Base-by-base conservation (phyloP, 2,888 invertebrate genomes). In the Conus canariensis region DNA sequence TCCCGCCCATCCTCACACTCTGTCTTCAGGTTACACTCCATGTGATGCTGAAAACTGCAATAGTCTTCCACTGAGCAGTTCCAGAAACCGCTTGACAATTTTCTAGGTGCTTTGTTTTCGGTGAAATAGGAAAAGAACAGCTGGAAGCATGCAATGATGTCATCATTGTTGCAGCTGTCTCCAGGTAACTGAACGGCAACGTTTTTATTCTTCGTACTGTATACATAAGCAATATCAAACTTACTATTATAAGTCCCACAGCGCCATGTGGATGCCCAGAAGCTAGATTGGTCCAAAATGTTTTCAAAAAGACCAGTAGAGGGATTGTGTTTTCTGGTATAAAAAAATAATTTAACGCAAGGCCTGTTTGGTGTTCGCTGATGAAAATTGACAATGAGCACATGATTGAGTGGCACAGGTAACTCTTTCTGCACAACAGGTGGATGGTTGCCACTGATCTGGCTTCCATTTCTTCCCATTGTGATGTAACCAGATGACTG, bases 1-100 rank as follows among this genome's bases (percentile, higher is more conserved):
- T 88, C 88, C 83, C 77, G 80, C 10, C 88, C 88, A n/a, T 80
- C 82, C n/a, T 88, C 80, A 60, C 88, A 88, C 88, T 88, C 88
- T n/a, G 64, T 14, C 45, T 59, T 80, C 10, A 64, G 64, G 56
- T 88, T 88, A 64, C 88, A 88, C 8, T 25, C 64, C 67, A 88
- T 9, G 82, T 88, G 88, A 14, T 88, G 88, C 25, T 88, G 77
- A 25, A 88, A 82, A 19, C 30, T 82, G 45, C 30, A 14, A 60
- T 88, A 88, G 64, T 60, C 5, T 10, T 58, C 10, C 64, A 88
- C 60, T 6, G 88, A 88, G n/a, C 88, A 88, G 82, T 88, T 77
- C 60, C 59, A 88, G 30, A 64, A n/a, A 3, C 64, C 88, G 30
- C 22, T 60, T 19, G 22, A 25, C 19, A 83, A 0, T 22, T 19